Evolutionary conservation across 2,888 invertebrate genomes (phyloP).

Genomic region (Gnatocerus cornutus): DNA sequence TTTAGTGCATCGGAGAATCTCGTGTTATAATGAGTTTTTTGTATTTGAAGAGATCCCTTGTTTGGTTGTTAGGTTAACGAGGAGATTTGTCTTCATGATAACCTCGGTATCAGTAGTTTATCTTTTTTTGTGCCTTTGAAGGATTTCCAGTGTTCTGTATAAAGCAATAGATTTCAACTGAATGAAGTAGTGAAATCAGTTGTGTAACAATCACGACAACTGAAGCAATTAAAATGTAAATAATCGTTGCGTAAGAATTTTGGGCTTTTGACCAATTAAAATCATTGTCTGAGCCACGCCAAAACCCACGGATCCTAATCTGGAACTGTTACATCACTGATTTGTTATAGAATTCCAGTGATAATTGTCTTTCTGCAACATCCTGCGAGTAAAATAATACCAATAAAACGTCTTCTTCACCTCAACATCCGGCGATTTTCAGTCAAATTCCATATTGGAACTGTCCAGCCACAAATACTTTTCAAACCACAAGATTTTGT

Average conservation of each 20-base stretch:
- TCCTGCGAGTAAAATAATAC: conserved; percentile 38
- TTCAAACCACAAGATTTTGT: conserved; percentile 45
- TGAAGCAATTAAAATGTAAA: conserved; percentile 17
- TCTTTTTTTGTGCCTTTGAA: conserved; percentile 19
- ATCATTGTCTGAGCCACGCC: conserved; percentile 10
- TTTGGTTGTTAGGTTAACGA: conserved; percentile 45
- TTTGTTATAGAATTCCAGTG: conserved; percentile 20
- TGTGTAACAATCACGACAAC: conserved; percentile 8
- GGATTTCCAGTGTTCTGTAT: conserved; percentile 13
- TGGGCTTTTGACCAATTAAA: conserved; percentile 17
- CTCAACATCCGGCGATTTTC: conserved; percentile 43
- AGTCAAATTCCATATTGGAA: conserved; percentile 34
- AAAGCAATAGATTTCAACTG: conserved; percentile 18
- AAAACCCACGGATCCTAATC: conserved; percentile 1
- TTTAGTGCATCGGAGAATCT: conserved; percentile 9
- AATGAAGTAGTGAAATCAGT: conserved; percentile 14
- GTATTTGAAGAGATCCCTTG: conserved; percentile 35
- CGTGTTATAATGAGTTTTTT: conserved; percentile 41
- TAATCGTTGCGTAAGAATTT: conserved; percentile 9
- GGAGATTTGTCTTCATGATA: conserved; percentile 45
- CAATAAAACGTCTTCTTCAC: conserved; percentile 39
- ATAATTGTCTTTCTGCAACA: conserved; percentile 41
- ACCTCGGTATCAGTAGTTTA: conserved; percentile 34
- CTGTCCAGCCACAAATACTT: conserved; percentile 39
- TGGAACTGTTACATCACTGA: conserved; percentile 20